A percentile compares a stretch with the other conserved stretches of the same genome.
Conservation (phyloP, 2,797 vertebrate genomes). For the Scyliorhinus canicula region DNA sequence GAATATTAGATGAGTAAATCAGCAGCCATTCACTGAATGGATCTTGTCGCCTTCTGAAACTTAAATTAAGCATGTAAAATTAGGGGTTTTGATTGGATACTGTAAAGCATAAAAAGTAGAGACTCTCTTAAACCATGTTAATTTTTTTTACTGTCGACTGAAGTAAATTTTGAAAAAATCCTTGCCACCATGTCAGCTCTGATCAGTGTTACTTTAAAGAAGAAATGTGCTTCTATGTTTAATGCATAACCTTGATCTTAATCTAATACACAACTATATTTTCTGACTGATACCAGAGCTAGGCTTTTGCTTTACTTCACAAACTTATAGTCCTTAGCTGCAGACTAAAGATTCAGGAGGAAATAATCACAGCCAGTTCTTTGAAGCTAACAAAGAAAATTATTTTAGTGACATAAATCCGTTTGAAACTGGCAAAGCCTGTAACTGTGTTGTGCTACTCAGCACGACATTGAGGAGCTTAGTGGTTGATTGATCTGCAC, state of each 20-base stretch:
- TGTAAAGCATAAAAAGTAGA: background rate
- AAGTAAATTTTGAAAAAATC: background rate
- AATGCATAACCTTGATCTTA: background rate
- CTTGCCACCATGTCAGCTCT: background rate
- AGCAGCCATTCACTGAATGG: background rate
- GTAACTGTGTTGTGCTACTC: background rate
- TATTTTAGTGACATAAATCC: slow-evolving; percentile 30
- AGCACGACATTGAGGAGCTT: background rate
- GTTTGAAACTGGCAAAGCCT: background rate
- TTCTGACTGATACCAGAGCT: slow-evolving; percentile 2
- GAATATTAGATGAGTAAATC: background rate
- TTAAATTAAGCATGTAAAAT: background rate
- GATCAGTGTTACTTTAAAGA: background rate
- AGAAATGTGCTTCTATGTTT: background rate
- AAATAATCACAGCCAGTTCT: background rate
- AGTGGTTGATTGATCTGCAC: background rate
- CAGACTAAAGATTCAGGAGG: background rate
- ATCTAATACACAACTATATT: background rate
- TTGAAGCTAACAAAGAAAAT: slow-evolving; percentile 30
- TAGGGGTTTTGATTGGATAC: background rate
- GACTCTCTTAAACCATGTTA: background rate
- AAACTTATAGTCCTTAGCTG: background rate
- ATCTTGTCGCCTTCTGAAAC: background rate
- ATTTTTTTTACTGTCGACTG: background rate
- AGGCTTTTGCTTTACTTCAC: background rate